These are phyloP conservation scores for Acropternis orthonyx DNA, from an alignment of 2,797 vertebrate genomes.

Conservation along the genomic window DNA sequence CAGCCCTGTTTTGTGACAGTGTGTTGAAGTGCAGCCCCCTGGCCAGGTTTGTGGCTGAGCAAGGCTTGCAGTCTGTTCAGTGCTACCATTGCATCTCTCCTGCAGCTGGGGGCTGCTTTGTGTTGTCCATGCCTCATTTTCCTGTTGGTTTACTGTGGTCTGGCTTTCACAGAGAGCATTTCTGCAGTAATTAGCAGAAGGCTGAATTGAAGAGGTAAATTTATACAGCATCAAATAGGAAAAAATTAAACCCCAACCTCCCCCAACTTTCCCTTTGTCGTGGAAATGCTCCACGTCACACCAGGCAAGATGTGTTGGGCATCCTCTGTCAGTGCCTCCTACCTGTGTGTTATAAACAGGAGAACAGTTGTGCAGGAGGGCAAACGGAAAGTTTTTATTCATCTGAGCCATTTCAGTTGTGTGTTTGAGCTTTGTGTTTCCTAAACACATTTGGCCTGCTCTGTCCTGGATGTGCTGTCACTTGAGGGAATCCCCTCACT, in stretches of 20 bases:
- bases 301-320: background rate
- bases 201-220: background rate
- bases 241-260: background rate
- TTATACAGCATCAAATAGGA: background rate
- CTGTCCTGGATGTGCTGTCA: background rate
- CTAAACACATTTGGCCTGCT: background rate
- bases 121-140: background rate
- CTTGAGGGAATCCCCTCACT: background rate
- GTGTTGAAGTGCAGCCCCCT: background rate
- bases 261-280: background rate
- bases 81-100: background rate
- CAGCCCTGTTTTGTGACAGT: background rate
- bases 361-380: background rate
- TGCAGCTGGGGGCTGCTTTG: background rate
- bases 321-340: background rate
- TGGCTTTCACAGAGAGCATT: background rate
- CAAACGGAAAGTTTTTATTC: background rate
- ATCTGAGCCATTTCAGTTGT: background rate
- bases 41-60: background rate
- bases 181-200: background rate
- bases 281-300: background rate
- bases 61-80: background rate
- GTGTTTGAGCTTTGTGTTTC: background rate
- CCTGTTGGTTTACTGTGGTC: background rate
- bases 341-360: accelerated